Base-by-base conservation (phyloP, 2,888 invertebrate species). In the Cataglyphis albicans region DNA sequence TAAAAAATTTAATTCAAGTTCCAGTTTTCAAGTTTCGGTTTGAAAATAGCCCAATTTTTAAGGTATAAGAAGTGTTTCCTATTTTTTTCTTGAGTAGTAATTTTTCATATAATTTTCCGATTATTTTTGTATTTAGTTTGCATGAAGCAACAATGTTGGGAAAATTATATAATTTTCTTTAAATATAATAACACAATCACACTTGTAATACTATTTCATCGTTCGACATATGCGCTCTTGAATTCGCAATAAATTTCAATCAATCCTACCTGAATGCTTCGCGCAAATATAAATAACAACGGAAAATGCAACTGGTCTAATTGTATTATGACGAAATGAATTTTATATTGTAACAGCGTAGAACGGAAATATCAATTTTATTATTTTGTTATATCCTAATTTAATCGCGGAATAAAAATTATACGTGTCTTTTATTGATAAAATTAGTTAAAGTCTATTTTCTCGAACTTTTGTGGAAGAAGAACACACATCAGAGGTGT, bases 401-500 rank as follows among this genome's bases (percentile, higher is more conserved):
- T 73, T 63, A 63, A 55, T 10, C 63, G 9, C 6, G 10, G 12
- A 1, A 63, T 29, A 63, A 73, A 63, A 52, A 52, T 38, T 38
- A 18, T 21, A 5, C 21, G 70, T 4, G 10, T 1, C 6, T 35
- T 63, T 61, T 41, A 10, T 48, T 38, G 18, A 10, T 21, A 21
- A 73, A 68, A 78, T 67, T 78, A 25, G 10, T 4, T 12, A 15
- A 41, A 18, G 0, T 15, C 32, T 32, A 44, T 25, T 18, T 41
- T n/a, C 12, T 61, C 76, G 68, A 63, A 48, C 41, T n/a, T 38
- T 25, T n/a, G 57, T 81, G 67, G 73, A 87, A 87, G 89, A 90
- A 85, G 88, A 85, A 91, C 86, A 84, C 86, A 84, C 90, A 81
- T 55, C 72, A 63, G 41, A 76, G 73, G 76, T 44, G 72, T 65